Conservation (phyloP, 2,113 vertebrate genomes). For the Hystrix cristata region DNA sequence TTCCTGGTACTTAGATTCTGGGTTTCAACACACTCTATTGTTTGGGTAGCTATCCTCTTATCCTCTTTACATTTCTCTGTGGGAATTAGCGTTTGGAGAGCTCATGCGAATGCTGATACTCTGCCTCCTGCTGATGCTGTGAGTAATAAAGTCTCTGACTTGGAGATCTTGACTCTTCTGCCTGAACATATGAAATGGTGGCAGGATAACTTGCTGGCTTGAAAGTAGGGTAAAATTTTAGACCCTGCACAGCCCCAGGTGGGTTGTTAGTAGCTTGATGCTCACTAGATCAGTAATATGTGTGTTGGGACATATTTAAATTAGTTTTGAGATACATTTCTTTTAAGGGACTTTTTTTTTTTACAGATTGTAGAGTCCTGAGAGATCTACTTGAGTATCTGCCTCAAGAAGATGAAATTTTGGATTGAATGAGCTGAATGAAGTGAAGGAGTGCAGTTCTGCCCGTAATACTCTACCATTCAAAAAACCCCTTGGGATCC, state of each 20-base stretch:
- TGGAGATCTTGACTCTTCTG: background rate
- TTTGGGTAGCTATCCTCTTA: background rate
- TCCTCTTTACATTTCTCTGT: background rate
- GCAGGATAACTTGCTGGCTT: background rate
- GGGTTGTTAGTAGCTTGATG: background rate
- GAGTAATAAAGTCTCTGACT: background rate
- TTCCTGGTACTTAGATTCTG: background rate
- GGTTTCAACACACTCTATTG: background rate
- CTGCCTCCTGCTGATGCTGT: background rate
- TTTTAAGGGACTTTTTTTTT: background rate
- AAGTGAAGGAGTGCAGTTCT: background rate
- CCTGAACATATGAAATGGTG: background rate
- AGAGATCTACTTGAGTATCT: background rate
- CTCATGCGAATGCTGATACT: background rate
- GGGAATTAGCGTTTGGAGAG: background rate
- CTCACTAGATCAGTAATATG: background rate
- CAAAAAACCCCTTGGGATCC: background rate
- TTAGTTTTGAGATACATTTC: background rate
- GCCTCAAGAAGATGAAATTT: background rate
- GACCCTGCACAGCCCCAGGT: background rate
- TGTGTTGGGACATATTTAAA: background rate
- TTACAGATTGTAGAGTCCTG: background rate
- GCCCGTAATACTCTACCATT: background rate
- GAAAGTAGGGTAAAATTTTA: constrained; percentile 12
- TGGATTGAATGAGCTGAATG: background rate